A percentile compares a stretch with the other conserved stretches of the same genome.
These are phyloP conservation scores for Laticauda laticaudata DNA, from an alignment of 2,113 vertebrate genomes.

Conservation along the genomic window DNA sequence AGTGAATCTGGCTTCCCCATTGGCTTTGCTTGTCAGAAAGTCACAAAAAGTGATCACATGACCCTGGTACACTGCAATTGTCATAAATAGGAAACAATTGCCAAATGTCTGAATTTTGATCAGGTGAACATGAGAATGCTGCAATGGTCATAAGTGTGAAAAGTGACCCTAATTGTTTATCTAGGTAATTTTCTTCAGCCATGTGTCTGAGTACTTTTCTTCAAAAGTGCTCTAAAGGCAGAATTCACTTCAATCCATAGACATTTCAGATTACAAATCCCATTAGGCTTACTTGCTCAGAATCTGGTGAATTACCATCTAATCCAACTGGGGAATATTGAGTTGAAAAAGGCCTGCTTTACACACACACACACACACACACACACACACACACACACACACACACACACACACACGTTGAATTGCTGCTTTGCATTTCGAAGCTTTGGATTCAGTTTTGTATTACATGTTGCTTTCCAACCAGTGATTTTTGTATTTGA, in stretches of 20 bases:
- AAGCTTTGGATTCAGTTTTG: neutral
- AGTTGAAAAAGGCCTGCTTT: neutral
- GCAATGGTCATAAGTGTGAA: neutral
- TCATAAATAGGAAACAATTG: neutral
- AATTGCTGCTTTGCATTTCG: neutral
- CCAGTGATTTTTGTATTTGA: neutral
- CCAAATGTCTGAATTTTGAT: neutral
- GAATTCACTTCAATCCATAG: neutral
- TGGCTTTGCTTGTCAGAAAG: neutral
- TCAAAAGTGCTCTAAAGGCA: neutral
- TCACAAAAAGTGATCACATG: neutral
- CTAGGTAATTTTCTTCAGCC: neutral
- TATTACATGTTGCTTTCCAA: neutral
- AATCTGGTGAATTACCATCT: neutral
- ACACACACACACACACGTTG: neutral
- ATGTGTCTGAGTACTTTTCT: neutral
- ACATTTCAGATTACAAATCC: neutral
- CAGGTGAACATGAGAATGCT: neutral
- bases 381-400: too few relatives aligned
- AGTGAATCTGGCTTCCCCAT: neutral
- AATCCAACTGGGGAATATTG: neutral
- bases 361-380: neutral
- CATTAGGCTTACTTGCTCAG: neutral
- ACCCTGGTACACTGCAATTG: neutral
- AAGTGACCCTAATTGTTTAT: neutral